Conservation (phyloP, 2,797 vertebrate species). For the Pseudochromis fuscus region DNA sequence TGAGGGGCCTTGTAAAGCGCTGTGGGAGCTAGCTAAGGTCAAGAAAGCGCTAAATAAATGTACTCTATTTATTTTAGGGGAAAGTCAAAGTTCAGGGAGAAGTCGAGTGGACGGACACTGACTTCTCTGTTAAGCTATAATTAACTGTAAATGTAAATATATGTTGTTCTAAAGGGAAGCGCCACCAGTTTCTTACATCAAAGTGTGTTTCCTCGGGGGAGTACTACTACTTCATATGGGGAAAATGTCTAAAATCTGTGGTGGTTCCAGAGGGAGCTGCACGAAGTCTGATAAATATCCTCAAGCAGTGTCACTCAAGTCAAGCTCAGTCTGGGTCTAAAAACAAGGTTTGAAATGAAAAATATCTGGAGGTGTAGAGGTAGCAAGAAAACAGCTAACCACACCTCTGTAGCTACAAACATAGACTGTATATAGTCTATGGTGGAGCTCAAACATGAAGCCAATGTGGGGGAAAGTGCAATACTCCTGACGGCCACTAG, state of each 20-base stretch:
- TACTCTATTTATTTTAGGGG: too few species aligned
- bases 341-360: constrained; percentile 16
- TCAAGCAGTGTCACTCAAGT: constrained; percentile 12
- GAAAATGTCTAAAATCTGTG: constrained; percentile 5
- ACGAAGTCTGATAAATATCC: constrained; percentile 18
- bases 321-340: constrained; percentile 6
- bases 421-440: too few species aligned
- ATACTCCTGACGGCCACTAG: too few species aligned
- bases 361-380: constrained; percentile 7
- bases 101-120: neutral
- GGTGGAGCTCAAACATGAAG: too few species aligned
- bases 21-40: too few species aligned
- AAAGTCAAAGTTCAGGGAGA: neutral
- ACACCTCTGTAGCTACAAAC: constrained; percentile 4
- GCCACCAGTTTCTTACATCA: too few species aligned
- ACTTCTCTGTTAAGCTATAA: neutral
- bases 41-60: too few species aligned
- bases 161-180: neutral
- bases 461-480: too few species aligned
- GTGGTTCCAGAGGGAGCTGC: constrained; percentile 9
- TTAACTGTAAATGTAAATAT: neutral
- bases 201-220: too few species aligned
- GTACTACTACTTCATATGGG: too few species aligned
- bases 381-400: constrained; percentile 9
- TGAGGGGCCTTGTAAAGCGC: too few species aligned